A percentile compares a stretch with the other conserved stretches of the same genome.
phyloP scores from a whole-genome alignment of 2,888 invertebrate species.

The Oscheius sp. region DNA sequence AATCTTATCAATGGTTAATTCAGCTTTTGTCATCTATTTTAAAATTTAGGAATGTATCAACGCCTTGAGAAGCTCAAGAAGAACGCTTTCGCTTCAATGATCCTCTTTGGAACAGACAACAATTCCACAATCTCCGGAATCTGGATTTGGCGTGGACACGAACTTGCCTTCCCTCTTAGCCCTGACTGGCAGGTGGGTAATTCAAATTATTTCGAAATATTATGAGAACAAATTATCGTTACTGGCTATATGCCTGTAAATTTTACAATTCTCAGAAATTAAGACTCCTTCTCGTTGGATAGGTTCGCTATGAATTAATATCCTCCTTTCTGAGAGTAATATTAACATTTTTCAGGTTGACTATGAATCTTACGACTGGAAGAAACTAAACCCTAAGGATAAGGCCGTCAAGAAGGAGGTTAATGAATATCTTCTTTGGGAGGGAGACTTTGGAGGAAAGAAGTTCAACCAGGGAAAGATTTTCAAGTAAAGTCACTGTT shows the following conservation, averaged over 20 bases:
- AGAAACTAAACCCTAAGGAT: conserved; percentile 84
- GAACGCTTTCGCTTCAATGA: conserved; percentile 90
- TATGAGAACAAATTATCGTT: conserved; percentile 51
- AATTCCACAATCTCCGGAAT: conserved; percentile 92
- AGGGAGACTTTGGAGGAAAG: conserved; percentile 85
- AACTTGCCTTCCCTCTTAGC: conserved; percentile 83
- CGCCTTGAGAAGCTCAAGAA: conserved; percentile 97
- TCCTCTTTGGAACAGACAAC: conserved; percentile 90
- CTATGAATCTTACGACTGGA: conserved; percentile 95
- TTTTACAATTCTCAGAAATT: conserved; percentile 52
- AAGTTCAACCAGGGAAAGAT: conserved; percentile 98
- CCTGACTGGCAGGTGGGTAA: conserved; percentile 66
- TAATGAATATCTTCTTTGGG: conserved; percentile 69
- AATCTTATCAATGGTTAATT: conserved; percentile 87
- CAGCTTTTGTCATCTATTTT: background rate
- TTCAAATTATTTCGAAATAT: too few relatives aligned
- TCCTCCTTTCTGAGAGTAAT: conserved; percentile 47
- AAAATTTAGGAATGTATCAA: conserved; percentile 88
- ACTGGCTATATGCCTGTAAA: conserved; percentile 30
- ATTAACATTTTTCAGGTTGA: conserved; percentile 77
- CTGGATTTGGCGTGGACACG: conserved; percentile 97
- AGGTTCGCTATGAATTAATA: conserved; percentile 30
- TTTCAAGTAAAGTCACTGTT: conserved; percentile 81
- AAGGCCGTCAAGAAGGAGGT: conserved; percentile 77
- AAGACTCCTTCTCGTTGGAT: conserved; percentile 52